phyloP scores from a whole-genome alignment of 1,140 invertebrate species.

The Oscheius sp. region DNA sequence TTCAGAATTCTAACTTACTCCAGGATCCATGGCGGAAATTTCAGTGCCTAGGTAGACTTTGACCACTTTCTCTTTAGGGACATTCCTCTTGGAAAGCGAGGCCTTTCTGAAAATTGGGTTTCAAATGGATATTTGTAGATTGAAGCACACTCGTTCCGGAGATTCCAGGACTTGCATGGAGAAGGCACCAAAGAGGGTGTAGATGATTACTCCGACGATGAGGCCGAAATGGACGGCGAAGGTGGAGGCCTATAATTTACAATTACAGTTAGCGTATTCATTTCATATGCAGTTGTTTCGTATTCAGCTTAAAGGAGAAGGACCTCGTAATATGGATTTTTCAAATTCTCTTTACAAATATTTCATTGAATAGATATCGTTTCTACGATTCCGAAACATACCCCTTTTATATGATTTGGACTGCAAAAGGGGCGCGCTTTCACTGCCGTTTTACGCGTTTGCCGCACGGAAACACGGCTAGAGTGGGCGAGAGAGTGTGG shows the following conservation, averaged over 20 bases:
- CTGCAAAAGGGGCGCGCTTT: too few species aligned
- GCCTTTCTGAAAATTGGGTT: not conserved
- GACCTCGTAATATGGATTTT: too few species aligned
- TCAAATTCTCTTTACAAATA: too few species aligned
- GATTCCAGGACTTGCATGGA: constrained; percentile 9
- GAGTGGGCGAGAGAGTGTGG: too few species aligned
- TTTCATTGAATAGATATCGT: too few species aligned
- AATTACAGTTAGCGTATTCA: not conserved
- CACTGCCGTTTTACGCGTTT: too few species aligned
- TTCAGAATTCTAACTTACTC: not conserved
- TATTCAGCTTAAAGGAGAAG: not conserved
- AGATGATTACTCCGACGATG: constrained; percentile 18
- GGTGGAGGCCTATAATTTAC: constrained; percentile 16
- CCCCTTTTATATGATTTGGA: too few species aligned
- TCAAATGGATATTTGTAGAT: not conserved
- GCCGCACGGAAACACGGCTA: too few species aligned
- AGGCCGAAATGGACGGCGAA: constrained; percentile 16
- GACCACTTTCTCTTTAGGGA: not conserved
- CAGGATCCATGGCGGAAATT: constrained; percentile 12
- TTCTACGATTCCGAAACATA: too few species aligned
- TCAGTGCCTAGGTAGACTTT: constrained; percentile 13
- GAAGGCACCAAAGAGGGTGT: constrained; percentile 7
- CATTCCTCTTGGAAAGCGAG: not conserved
- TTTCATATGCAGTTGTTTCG: not conserved
- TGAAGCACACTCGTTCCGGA: constrained; percentile 1